Evolutionary conservation across 1,140 invertebrate species (phyloP), one percentile per base, ranked within the genome.

Genomic region (Aradophagus sp.): DNA sequence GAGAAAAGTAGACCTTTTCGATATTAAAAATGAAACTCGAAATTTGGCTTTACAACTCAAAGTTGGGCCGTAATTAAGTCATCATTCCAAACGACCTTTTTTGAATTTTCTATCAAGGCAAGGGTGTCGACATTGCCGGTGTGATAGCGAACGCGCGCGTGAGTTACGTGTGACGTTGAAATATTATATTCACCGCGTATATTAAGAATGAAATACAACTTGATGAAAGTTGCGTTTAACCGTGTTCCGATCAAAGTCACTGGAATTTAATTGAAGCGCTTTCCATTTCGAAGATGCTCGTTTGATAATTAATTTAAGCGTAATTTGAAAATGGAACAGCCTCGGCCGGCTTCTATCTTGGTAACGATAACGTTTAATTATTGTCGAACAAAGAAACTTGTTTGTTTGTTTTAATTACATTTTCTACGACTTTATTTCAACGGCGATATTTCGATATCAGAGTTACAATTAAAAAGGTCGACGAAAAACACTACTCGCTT

Each of bases 161-260:
- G 15, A 42, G 45, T 17, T 45, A 38, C 31, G 26, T 27, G 12
- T 15, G 35, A 39, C 41, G 32, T 23, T 65, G 32, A 55, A 55
- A 47, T 65, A 65, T 65, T 65, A 47, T 47, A 55, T 47, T 53
- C 35, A 39, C 13, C 29, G 23, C 5, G 14, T 31, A 39, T 44
- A 52, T 62, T 52, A 62, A 52, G 34, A 62, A 52, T 44, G 58
- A 42, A 61, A 61, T 61, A 62, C 44, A 48, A 39, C 35, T 12
- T 20, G 27, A 39, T 39, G 19, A 48, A 61, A 45, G 41, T 47
- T 29, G 20, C 34, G 27, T 42, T 50, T 41, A 61, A 61, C 35
- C 58, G 17, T 16, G n/a, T 47, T 19, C 19, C 58, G 20, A 61
- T 61, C 58, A 41, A 48, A 39, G 56, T 39, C 15, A 12, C 6